These are phyloP conservation scores for Carassius gibelio DNA, from an alignment of 2,113 vertebrate genomes.

Conservation along the genomic window DNA sequence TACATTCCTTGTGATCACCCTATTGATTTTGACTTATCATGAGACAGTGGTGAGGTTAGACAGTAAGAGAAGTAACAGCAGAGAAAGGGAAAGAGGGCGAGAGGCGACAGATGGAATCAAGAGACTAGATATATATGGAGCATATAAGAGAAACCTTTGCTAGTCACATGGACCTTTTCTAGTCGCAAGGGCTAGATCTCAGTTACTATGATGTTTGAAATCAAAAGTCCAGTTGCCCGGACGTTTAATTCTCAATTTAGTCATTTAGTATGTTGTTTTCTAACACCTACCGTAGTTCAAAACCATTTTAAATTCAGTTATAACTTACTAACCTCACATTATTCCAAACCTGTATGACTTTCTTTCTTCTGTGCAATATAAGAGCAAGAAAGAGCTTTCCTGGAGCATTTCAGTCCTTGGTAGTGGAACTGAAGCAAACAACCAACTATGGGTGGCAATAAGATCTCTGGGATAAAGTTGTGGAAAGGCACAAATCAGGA, in stretches of 20 bases:
- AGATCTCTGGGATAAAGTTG: too few relatives aligned
- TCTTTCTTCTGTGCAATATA: neutral
- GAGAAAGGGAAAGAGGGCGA: neutral
- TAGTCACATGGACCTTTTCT: neutral
- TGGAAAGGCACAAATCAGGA: too few relatives aligned
- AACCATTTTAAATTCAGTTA: neutral
- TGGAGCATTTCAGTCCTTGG: too few relatives aligned
- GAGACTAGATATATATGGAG: neutral
- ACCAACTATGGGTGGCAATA: too few relatives aligned
- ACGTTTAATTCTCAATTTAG: neutral
- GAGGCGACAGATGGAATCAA: slow-evolving; percentile 3
- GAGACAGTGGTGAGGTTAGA: slow-evolving; percentile 46
- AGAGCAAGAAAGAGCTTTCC: too few relatives aligned
- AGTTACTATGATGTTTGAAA: neutral
- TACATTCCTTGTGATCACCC: slow-evolving; percentile 42
- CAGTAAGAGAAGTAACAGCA: neutral
- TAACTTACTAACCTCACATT: too few relatives aligned
- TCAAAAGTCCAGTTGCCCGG: neutral
- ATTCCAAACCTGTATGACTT: neutral
- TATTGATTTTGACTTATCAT: slow-evolving; percentile 58
- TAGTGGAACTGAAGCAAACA: too few relatives aligned
- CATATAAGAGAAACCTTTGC: neutral
- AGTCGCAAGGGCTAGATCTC: neutral
- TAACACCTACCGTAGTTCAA: neutral
- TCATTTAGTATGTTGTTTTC: neutral